Conservation (phyloP, 2,797 vertebrate species). For the Paramormyrops hopkinsi region DNA sequence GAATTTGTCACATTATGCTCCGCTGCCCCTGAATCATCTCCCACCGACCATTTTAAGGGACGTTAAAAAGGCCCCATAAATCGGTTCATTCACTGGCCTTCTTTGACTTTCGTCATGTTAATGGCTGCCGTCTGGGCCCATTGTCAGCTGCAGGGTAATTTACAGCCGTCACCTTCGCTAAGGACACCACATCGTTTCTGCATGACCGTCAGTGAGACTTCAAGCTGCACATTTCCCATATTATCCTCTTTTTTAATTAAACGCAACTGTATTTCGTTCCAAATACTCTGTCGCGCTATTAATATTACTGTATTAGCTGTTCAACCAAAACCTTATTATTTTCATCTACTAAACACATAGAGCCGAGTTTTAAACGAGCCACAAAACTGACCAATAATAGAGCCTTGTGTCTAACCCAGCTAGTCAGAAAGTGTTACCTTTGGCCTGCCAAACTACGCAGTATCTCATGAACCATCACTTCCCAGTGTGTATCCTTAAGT, state of each 20-base stretch:
- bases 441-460: slow-evolving; percentile 23
- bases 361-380: neutral
- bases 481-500: neutral
- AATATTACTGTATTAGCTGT: neutral
- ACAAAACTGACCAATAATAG: neutral
- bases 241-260: neutral
- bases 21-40: neutral
- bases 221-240: neutral
- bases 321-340: neutral
- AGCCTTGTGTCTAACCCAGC: slow-evolving; percentile 13
- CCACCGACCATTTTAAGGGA: neutral
- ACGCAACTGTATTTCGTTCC: neutral
- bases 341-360: neutral
- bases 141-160: neutral
- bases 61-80: slow-evolving; percentile 12
- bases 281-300: neutral
- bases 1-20: neutral
- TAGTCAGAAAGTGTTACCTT: slow-evolving; percentile 26
- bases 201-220: neutral
- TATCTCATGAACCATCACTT: neutral
- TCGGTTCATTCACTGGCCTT: slow-evolving; percentile 1
- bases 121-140: neutral
- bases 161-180: neutral
- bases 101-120: slow-evolving; percentile 7
- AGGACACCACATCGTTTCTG: neutral